Base-by-base conservation (phyloP, 2,888 invertebrate genomes). In the Imbricaverruca yamaguchii region DNA sequence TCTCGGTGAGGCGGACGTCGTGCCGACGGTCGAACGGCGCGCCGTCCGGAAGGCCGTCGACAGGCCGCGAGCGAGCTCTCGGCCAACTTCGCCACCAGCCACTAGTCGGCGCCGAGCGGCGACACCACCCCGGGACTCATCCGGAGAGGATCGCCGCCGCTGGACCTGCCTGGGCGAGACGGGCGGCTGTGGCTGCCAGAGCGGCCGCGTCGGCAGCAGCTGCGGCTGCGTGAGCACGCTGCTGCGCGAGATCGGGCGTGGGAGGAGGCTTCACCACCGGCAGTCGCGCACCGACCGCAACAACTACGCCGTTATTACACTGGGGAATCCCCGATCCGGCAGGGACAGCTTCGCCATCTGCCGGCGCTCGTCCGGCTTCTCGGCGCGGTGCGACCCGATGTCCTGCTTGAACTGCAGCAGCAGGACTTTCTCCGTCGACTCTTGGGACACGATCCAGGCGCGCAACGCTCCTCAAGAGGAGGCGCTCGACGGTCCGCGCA, bases 131-230 rank as follows among this genome's bases (percentile, higher is more conserved):
- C 13, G 0, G 81, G 55, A 15, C 81, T 21, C 12, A 82, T 83
- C 15, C 15, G 21, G 12, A 13, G 0, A 53, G 53, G 15, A 9
- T 0, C 8, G 12, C 39, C 53, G 53, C 11, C 53, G 39, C 53
- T 74, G 74, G 74, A 53, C 74, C 74, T 39, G 1, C 18, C 12
- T 74, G 3, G 74, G 74, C 8, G 4, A 53, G 53, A 23, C 0
- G 9, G 25, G 9, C 8, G 4, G 18, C 18, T 25, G 6, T 0
- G 74, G 57, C 86, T 86, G 21, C 88, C 89, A 0, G 89, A 88
- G 0, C 85, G 86, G 77, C 89, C 89, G 84, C 86, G 87, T 0
- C 85, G 89, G 10, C 87, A 87, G 3, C 85, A 89, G 81, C 83
- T 84, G 15, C 78, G 81, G 11, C 85, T 85, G 13, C 87, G 87